A percentile compares a stretch with the other conserved stretches of the same genome.
Conservation (phyloP, 2,888 invertebrate genomes). For the Pammene aurita region DNA sequence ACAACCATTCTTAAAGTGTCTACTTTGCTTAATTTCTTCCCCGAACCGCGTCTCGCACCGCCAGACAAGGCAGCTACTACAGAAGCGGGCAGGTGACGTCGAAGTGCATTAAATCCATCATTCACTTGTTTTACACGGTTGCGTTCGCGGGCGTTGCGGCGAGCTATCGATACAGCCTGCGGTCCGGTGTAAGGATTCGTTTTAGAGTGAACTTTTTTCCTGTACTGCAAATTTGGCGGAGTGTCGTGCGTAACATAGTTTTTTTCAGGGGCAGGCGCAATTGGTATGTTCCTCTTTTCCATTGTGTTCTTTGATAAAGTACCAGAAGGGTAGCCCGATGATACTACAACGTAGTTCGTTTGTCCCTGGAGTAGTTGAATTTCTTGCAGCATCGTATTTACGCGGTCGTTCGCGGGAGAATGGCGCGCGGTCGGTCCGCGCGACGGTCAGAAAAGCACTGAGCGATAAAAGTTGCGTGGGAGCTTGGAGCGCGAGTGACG, state of each 20-base stretch:
- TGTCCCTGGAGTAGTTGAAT: slow-evolving; percentile 82
- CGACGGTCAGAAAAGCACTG: slow-evolving; percentile 70
- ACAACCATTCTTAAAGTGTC: slow-evolving; percentile 95
- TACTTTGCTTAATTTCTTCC: slow-evolving; percentile 94
- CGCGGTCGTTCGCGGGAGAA: slow-evolving; percentile 56
- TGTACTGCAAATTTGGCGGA: slow-evolving; percentile 85
- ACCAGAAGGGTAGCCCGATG: slow-evolving; percentile 77
- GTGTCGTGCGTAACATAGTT: slow-evolving; percentile 80
- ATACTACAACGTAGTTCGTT: slow-evolving; percentile 85
- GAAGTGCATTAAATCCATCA: slow-evolving; percentile 94
- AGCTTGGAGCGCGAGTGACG: slow-evolving; percentile 69
- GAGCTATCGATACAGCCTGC: slow-evolving; percentile 92
- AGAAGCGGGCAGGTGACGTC: slow-evolving; percentile 93
- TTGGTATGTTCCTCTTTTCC: slow-evolving; percentile 80
- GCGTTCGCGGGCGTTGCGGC: slow-evolving; percentile 96
- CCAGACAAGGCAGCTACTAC: slow-evolving; percentile 88
- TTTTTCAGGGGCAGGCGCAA: slow-evolving; percentile 84
- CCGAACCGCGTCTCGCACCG: slow-evolving; percentile 88
- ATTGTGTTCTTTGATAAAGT: slow-evolving; percentile 76
- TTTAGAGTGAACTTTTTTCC: slow-evolving; percentile 89
- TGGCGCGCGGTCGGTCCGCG: slow-evolving; percentile 67
- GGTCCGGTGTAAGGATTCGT: slow-evolving; percentile 85
- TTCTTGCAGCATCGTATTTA: slow-evolving; percentile 80
- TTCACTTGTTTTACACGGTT: slow-evolving; percentile 98
- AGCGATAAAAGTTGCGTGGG: slow-evolving; percentile 59